Percentiles rank a stretch among this genome's conserved stretches.
These are phyloP conservation scores for Hymenopus coronatus DNA, from an alignment of 2,888 invertebrate species.

Conservation along the genomic window DNA sequence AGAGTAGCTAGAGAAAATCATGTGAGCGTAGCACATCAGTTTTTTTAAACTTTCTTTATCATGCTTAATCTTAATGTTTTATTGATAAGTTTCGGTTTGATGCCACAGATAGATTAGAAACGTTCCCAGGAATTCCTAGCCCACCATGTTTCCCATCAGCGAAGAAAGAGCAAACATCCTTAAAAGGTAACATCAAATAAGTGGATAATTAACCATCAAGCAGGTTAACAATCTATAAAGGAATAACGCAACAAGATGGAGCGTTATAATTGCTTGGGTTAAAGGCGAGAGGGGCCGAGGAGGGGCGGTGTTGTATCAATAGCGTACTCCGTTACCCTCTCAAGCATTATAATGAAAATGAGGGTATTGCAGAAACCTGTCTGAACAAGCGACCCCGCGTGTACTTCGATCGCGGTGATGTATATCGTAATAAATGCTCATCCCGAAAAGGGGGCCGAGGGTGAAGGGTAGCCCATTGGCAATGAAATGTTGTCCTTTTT, in stretches of 20 bases:
- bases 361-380: not conserved
- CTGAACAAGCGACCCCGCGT: not conserved
- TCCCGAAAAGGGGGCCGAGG: not conserved
- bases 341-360: not conserved
- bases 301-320: not conserved
- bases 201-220: not conserved
- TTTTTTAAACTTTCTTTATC: too few species aligned
- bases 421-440: not conserved
- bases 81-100: too few species aligned
- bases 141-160: not conserved
- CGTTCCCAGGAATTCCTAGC: not conserved
- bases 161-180: not conserved
- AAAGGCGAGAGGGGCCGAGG: not conserved
- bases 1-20: too few species aligned
- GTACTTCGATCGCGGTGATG: not conserved
- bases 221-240: not conserved
- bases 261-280: not conserved
- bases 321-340: not conserved
- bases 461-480: not conserved
- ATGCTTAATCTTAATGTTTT: too few species aligned
- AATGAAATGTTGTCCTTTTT: not conserved
- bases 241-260: not conserved
- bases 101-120: not conserved
- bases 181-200: not conserved
- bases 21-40: too few species aligned